Percentiles rank a stretch among this genome's conserved stretches.
These are phyloP conservation scores for Sphaeramia orbicularis DNA, from an alignment of 2,797 vertebrate genomes.

Conservation along the genomic window DNA sequence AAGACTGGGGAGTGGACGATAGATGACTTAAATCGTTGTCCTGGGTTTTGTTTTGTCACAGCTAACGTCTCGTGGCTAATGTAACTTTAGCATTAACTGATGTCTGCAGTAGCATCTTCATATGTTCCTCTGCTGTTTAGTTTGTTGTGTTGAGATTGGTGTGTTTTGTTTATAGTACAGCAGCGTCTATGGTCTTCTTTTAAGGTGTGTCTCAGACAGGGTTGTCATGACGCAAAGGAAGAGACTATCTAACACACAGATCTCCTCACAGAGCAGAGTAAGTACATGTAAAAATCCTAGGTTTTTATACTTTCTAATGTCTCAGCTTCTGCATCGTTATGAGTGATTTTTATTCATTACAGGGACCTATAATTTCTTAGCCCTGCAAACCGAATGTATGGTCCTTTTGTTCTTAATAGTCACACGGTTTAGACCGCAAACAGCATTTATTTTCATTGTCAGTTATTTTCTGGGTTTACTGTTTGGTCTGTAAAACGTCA, in stretches of 20 bases:
- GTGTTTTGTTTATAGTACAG: neutral
- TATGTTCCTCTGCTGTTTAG: neutral
- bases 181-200: accelerated
- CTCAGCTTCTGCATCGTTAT: too few species aligned
- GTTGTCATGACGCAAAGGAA: conserved; percentile 66
- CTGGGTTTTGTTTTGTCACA: accelerated
- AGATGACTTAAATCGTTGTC: neutral
- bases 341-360: too few species aligned
- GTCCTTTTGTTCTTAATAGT: too few species aligned
- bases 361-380: too few species aligned
- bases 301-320: neutral
- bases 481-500: too few species aligned
- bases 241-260: conserved; percentile 19
- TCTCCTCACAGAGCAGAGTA: conserved; percentile 44
- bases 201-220: neutral
- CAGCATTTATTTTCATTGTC: too few species aligned
- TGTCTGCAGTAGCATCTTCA: neutral
- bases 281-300: conserved; percentile 9
- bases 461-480: too few species aligned
- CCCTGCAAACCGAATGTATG: too few species aligned
- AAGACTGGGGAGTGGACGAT: accelerated
- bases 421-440: too few species aligned
- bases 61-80: neutral
- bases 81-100: neutral
- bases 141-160: neutral